These are phyloP conservation scores for Neomorphus geoffroyi DNA, from an alignment of 2,797 vertebrate species.

Conservation along the genomic window DNA sequence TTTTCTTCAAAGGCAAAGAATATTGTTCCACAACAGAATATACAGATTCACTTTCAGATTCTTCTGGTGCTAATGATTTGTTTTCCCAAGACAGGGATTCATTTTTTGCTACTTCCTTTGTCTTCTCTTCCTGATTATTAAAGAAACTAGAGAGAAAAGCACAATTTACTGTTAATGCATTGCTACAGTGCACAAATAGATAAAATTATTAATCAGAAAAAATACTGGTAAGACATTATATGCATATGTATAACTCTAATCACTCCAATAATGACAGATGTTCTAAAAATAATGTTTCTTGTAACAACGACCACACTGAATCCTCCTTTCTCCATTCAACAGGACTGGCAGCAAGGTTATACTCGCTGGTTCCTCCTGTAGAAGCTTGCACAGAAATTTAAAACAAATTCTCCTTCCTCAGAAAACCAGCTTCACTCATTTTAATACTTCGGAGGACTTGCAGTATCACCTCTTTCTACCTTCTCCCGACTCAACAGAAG, in stretches of 20 bases:
- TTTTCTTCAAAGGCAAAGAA: slow-evolving; percentile 64
- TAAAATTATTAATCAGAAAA: background rate
- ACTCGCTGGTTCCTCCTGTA: background rate
- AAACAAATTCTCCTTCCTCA: background rate
- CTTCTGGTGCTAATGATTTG: background rate
- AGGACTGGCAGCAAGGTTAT: background rate
- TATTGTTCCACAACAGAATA: slow-evolving; percentile 75
- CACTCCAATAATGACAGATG: background rate
- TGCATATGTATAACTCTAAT: background rate
- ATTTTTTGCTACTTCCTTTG: slow-evolving; percentile 50
- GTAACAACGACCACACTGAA: background rate
- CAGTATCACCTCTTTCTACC: background rate
- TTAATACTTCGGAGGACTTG: background rate
- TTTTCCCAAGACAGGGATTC: slow-evolving; percentile 57
- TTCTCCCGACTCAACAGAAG: background rate
- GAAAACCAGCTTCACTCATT: background rate
- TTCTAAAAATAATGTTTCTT: background rate
- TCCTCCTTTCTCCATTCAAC: background rate
- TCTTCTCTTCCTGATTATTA: slow-evolving; percentile 40
- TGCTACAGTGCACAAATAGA: background rate
- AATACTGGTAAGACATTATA: background rate
- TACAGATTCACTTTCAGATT: slow-evolving; percentile 69
- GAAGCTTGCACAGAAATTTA: background rate
- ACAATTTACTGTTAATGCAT: background rate
- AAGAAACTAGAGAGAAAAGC: slow-evolving; percentile 38